Evolutionary conservation across 2,113 vertebrate species (phyloP), one percentile per base, ranked within the genome.

Genomic region (Eudorcas thomsonii): DNA sequence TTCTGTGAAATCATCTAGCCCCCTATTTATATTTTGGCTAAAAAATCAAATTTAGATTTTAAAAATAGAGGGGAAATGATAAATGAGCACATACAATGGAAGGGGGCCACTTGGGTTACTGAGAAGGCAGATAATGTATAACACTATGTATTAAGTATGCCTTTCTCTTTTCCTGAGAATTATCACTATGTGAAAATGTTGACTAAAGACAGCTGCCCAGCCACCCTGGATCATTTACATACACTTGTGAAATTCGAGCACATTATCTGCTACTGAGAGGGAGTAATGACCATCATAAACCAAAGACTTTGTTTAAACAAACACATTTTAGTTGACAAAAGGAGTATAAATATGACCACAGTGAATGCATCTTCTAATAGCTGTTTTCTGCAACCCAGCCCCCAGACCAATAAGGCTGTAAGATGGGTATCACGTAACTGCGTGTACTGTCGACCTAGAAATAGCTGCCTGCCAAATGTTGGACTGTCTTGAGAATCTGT

Each of bases 241-340:
- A 81, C 25, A 82, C 80, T 90, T 92, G 88, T 98, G 59, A 92
- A 74, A 92, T 81, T 54, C 88, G 59, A 91, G 87, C 84, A 91
- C n/a, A 6, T 64, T 80, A 62, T 88, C 71, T 84, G 77, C 93
- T 82, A 54, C 67, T 23, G 78, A 80, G 91, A 97, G 45, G 59
- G 54, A 93, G 85, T 82, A 12, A 74, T 64, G 74, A 85, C 55
- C 83, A 45, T 77, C n/a, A 91, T 50, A 80, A 90, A 67, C 57
- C 84, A 91, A 96, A 89, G 90, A 77, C 57, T 39, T 2, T 86
- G 85, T 84, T 97, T 89, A 89, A 97, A 96, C 92, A 95, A 92
- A 90, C 36, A 52, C 48, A 71, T 77, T 86, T 64, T 30, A 88
- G 64, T 82, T 95, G 96, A 93, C 81, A 94, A 74, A 94, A 77